A percentile compares a stretch with the other conserved stretches of the same genome.
Conservation (phyloP, 2,797 vertebrate species). For the Lophotriccus pileatus region DNA sequence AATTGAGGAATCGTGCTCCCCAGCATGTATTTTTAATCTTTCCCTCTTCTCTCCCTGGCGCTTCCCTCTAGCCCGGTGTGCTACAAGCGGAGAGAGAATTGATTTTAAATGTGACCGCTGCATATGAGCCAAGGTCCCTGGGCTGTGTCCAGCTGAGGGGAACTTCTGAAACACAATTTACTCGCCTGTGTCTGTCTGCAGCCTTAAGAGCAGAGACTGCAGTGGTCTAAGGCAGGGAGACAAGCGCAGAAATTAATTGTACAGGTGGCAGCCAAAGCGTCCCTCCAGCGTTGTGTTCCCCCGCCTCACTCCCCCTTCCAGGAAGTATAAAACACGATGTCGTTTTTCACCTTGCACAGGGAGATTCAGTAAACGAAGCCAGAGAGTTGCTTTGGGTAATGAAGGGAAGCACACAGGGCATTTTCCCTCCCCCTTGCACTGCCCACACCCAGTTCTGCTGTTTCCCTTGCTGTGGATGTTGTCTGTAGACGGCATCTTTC, state of each 20-base stretch:
- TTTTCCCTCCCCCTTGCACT: not conserved
- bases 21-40: not conserved
- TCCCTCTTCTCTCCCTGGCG: not conserved
- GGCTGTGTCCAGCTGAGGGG: not conserved
- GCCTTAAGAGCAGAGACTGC: not conserved
- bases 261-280: not conserved
- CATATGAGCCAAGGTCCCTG: not conserved
- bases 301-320: not conserved
- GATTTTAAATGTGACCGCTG: not conserved
- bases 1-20: not conserved
- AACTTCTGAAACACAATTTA: not conserved
- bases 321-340: not conserved
- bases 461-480: fast-evolving
- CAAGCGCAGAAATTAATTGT: not conserved
- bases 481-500: fast-evolving
- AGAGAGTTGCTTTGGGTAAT: not conserved
- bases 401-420: fast-evolving
- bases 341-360: not conserved
- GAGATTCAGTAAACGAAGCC: not conserved
- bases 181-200: not conserved
- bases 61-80: not conserved
- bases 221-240: not conserved
- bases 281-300: not conserved
- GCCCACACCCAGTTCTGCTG: not conserved
- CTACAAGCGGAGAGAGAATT: not conserved